Evolutionary conservation across 2,888 invertebrate species (phyloP), one percentile per base, ranked within the genome.

Genomic region (Germaria angustata): DNA sequence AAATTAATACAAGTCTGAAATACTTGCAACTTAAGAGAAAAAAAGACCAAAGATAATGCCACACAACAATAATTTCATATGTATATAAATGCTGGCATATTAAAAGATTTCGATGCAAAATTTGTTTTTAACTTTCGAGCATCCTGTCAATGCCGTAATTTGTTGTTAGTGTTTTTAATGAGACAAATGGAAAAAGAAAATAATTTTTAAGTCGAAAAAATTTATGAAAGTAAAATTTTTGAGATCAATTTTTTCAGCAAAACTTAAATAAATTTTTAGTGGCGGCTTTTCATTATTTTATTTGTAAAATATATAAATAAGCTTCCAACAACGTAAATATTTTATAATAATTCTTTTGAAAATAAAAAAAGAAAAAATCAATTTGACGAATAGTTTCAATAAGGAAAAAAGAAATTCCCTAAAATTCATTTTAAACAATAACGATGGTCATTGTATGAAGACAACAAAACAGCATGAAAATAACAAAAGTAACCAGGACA

Each of bases 351-450:
- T 82, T 55, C 39, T 66, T 49, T 39, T 9, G 0, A 13, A 53
- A 41, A 39, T 39, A 22, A 13, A 36, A 20, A 51, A 51, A 24
- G 0, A 22, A 46, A 20, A 3, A 51, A 51, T 63, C 39, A 81
- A 69, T 78, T 57, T 78, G 78, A 76, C 82, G 82, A 82, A 82
- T 71, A 82, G 75, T 65, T 82, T 57, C 73, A 36, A 65, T 51
- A 61, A 61, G 28, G 28, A 55, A 59, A 28, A 59, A 51, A 53
- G 36, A 32, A 36, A 61, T 68, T 46, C 44, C 5, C 32, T 11
- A 72, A 77, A 72, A 81, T 44, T 73, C 71, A 75, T 82, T 82
- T 78, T 75, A 82, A 78, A 53, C 59, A 71, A 79, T 53, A 82
- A 77, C 71, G 53, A 76, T 63, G 77, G 24, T 34, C 57, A 71